Evolutionary conservation across 2,113 vertebrate genomes (phyloP).

Genomic region (Proteles cristata): DNA sequence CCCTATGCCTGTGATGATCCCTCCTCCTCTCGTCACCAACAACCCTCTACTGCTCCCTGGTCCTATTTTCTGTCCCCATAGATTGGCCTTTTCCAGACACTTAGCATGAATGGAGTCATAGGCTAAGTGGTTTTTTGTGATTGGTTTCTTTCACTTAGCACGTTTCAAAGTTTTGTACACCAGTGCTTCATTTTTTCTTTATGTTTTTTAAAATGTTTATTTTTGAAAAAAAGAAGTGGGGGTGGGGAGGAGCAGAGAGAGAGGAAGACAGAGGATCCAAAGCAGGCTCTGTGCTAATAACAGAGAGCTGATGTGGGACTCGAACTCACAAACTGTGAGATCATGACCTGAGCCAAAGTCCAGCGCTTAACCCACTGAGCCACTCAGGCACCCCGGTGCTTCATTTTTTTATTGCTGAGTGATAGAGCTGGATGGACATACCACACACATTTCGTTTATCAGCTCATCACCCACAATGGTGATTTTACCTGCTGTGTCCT

Average conservation of each 20-base stretch:
- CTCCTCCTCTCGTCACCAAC: neutral
- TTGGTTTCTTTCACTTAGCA: neutral
- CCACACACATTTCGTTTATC: neutral
- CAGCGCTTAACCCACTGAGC: no score
- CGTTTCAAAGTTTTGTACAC: neutral
- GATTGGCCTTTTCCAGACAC: neutral
- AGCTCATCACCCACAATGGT: neutral
- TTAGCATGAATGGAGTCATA: neutral
- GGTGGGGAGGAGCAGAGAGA: no score
- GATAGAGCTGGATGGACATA: neutral
- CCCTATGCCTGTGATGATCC: neutral
- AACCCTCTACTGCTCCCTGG: no score
- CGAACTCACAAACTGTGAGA: no score
- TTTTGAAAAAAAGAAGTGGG: no score
- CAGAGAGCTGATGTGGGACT: no score
- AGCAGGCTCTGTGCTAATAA: no score
- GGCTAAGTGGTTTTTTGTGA: neutral
- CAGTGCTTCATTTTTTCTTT: neutral
- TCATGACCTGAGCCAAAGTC: no score
- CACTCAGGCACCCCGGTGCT: no score
- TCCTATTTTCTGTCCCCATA: neutral
- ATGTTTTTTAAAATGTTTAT: no score
- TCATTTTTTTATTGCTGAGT: neutral
- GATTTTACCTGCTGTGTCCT: neutral
- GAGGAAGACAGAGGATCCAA: no score